Base-by-base conservation (phyloP, 1,140 invertebrate genomes). In the Magallana ariakensis region DNA sequence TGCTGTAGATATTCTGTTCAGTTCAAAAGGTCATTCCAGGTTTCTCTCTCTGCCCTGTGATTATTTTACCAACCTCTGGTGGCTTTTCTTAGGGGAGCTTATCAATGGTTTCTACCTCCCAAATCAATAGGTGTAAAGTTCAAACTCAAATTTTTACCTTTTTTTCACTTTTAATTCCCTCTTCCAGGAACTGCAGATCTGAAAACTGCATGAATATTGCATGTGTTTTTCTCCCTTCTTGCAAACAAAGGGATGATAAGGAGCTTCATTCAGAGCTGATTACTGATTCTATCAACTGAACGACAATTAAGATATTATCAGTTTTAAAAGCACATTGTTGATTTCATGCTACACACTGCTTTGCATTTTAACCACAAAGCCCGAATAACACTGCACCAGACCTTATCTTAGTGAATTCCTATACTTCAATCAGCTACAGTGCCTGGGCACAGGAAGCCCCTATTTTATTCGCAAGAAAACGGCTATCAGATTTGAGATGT, bases 381-480 rank as follows among this genome's bases (percentile, higher is more conserved):
- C 66, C 13, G 10, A 26, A 75, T 19, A 75, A 26, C 22, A 26
- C 22, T 26, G 19, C 13, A 46, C 33, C 33, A 33, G 66, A 75
- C 22, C 22, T 75, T 75, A 75, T 75, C 22, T 75, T 4, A 75
- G 66, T 75, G 66, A 75, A 75, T 19, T 75, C 66, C 66, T 26
- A 75, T 75, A 75, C 66, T 75, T 75, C 66, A 75, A 75, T 75
- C 66, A 75, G 66, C 66, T 75, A 75, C 66, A 75, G 66, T 75
- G 66, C 33, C 7, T 75, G 22, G 66, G 66, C 33, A 75, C 22
- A 75, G 22, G 22, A 70, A 70, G 62, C 62, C 26, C 62, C 22
- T 19, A 19, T 70, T 70, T 70, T 70, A 22, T 75, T 26, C 33
- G 33, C 33, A 33, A 75, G 22, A 11, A 75, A 26, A 26, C 7